Conservation (phyloP, 2,888 invertebrate species). For the Monoplex corrugatus region DNA sequence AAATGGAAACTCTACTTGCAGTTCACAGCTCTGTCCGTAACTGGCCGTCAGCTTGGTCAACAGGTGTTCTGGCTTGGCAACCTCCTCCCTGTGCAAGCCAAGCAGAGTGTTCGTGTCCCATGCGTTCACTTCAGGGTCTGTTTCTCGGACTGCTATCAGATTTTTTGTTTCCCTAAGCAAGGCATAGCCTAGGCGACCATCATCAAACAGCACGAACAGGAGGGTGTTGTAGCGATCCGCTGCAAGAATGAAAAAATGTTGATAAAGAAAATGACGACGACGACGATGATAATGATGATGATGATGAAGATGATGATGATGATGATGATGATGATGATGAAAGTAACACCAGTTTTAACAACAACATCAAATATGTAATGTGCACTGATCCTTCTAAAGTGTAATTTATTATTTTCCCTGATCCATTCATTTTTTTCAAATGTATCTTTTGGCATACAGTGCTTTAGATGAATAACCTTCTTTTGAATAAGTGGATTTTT, state of each 20-base stretch:
- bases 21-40: constrained; percentile 71
- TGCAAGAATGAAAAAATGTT: constrained; percentile 64
- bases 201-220: constrained; percentile 68
- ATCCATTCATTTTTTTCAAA: no score
- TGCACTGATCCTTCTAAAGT: no score
- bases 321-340: no score
- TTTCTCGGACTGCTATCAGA: neutral
- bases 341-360: no score
- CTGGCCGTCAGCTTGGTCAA: constrained; percentile 61
- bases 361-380: no score
- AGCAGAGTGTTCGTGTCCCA: neutral
- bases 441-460: no score
- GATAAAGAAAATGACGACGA: neutral
- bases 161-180: constrained; percentile 61
- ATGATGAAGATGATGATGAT: neutral
- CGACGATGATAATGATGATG: neutral
- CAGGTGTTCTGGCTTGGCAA: neutral
- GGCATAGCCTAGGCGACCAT: constrained; percentile 62
- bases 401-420: no score
- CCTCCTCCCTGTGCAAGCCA: neutral
- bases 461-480: no score
- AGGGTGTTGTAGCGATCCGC: constrained; percentile 66
- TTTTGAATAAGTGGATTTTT: no score
- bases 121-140: neutral
- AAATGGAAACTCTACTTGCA: constrained; percentile 68